Evolutionary conservation across 2,888 invertebrate genomes (phyloP), one percentile per base, ranked within the genome.

Genomic region (Ellobium chinense): DNA sequence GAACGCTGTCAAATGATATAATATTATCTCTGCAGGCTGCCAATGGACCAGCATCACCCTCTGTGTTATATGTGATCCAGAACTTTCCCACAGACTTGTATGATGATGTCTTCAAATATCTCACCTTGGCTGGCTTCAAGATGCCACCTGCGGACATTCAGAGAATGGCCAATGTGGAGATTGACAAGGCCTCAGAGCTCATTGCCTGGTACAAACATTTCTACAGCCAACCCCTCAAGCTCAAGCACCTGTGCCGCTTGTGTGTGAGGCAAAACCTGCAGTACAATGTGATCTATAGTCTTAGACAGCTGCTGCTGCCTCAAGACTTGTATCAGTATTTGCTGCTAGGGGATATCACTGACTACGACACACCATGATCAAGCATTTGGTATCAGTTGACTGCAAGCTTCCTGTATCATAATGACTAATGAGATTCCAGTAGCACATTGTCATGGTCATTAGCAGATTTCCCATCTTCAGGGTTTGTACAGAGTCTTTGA

Each of bases 201-300:
- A 75, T 80, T n/a, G 36, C 65, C 5, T 80, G 80, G 80, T 80
- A 80, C 62, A 80, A 80, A 75, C 74, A 69, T n/a, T 80, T 80
- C 29, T 60, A 80, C 75, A 74, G 80, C 62, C 80, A 74, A 9
- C 80, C 80, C 12, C 80, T 75, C 60, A 80, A 74, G 21, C 65
- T 80, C 46, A 80, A 80, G 69, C 80, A 80, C 39, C 63, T 80
- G 27, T 75, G 80, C 29, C 66, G 80, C 12, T 62, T 80, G 24
- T 62, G 68, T 68, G 75, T 80, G 0, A 56, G 80, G 21, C 74
- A 60, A 7, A 62, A 75, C 75, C 69, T 80, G 46, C 80, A 66
- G 36, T 46, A 46, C n/a, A 80, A 80, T 60, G 80, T 80, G 24
- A 62, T 75, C 27, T 74, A 80, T 37, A 74, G 74, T 34, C 74